Percentiles rank a stretch among this genome's conserved stretches.
These are phyloP conservation scores for Geococcyx californianus DNA, from an alignment of 2,113 vertebrate genomes.

Conservation along the genomic window DNA sequence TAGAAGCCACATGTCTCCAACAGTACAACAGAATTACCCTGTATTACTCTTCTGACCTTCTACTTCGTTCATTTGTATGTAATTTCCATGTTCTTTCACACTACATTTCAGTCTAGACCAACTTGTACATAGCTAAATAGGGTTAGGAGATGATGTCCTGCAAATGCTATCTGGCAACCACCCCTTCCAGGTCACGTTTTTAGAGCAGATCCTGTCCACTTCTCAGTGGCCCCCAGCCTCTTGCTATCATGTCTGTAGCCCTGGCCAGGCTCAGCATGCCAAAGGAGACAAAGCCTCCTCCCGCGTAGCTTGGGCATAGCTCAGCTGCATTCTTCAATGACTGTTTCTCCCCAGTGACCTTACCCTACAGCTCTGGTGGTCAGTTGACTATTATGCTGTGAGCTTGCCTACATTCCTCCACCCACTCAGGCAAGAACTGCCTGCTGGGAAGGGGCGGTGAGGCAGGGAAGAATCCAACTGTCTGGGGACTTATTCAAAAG, in stretches of 20 bases:
- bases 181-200: background rate
- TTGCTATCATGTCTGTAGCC: conserved; percentile 22
- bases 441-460: conserved; percentile 36
- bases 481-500: conserved; percentile 49
- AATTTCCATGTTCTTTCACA: background rate
- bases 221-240: background rate
- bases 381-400: conserved; percentile 57
- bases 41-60: background rate
- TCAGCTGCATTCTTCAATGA: conserved; percentile 56
- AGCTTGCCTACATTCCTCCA: conserved; percentile 61
- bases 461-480: conserved; percentile 23
- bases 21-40: background rate
- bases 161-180: background rate
- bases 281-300: conserved; percentile 57
- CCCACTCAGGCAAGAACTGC: conserved; percentile 61
- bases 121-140: background rate
- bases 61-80: background rate
- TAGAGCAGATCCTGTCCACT: background rate
- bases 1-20: background rate
- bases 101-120: background rate
- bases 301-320: conserved; percentile 55
- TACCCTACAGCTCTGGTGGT: conserved; percentile 54
- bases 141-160: background rate
- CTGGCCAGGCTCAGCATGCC: conserved; percentile 22
- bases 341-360: conserved; percentile 63